Base-by-base conservation (phyloP, 2,888 invertebrate genomes). In the Aproaerema taeniolella region DNA sequence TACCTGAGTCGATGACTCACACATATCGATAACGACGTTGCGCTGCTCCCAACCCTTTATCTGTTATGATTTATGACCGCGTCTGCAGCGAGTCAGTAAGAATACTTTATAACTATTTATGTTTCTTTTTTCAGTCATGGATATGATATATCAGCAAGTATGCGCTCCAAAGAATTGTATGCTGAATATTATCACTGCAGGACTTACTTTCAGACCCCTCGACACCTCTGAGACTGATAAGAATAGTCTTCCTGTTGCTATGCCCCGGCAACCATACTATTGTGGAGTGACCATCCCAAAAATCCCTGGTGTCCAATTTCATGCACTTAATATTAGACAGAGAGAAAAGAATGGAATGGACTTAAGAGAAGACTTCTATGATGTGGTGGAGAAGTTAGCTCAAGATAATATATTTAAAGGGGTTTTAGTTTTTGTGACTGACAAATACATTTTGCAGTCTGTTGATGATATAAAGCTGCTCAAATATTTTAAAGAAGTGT, bases 341-440 rank as follows among this genome's bases (percentile, higher is more conserved):
- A 50, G 64, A 2, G 13, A 28, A 12, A 17, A 29, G 38, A 46
- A 39, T 29, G 53, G 28, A 32, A 30, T 33, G 28, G 30, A 61
- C 20, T 56, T 76, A 48, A 55, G 70, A 40, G 53, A 58, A 25
- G 62, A 63, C 5, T 70, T 69, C 51, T 68, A 57, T 53, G 58
- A 62, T 50, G 52, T 61, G 5, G 50, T 78, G 10, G 57, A 71
- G 28, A 54, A 64, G 26, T 42, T 85, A 35, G 55, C 71, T 3
- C 55, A 67, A 43, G 64, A 66, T 16, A 55, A 58, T 35, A 64
- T 69, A 9, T 62, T 86, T 8, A 86, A 83, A 53, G 86, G 81
- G 1, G 58, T 71, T 8, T 42, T 86, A 12, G 76, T 79, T 7
- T 85, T 75, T 67, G 75, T 80, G 1, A 82, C 81, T n/a, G 82